Conservation (phyloP, 2,888 invertebrate genomes). For the Troilus luridus region DNA sequence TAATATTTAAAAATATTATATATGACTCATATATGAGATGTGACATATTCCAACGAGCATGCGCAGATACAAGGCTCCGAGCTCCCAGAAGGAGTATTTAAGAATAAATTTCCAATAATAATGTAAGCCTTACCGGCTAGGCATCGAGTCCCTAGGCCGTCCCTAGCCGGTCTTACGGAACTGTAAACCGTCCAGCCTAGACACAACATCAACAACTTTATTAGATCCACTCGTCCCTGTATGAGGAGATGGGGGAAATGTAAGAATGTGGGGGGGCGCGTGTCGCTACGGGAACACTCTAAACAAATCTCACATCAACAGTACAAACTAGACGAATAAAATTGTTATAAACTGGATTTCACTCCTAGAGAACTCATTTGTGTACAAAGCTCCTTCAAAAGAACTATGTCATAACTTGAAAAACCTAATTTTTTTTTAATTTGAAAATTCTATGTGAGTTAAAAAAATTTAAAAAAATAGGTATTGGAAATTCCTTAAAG, state of each 20-base stretch:
- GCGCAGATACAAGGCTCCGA: not conserved
- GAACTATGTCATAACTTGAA: no score
- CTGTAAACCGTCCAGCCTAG: conserved; percentile 65
- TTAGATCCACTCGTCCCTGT: conserved; percentile 43
- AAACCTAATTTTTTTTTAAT: no score
- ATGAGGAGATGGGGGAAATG: not conserved
- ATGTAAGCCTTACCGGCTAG: conserved; percentile 62
- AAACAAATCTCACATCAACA: no score
- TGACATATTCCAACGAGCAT: not conserved
- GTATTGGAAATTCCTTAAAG: no score
- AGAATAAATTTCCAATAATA: conserved; percentile 14
- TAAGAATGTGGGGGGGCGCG: not conserved
- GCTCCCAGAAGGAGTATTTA: conserved; percentile 20
- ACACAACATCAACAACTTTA: conserved; percentile 40
- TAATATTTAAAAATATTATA: not conserved
- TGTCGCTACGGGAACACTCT: conserved; percentile 18
- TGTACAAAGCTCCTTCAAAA: no score
- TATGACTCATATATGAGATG: not conserved
- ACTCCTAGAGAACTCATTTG: no score
- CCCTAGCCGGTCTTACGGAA: conserved; percentile 63
- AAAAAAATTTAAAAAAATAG: no score
- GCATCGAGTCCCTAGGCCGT: conserved; percentile 58
- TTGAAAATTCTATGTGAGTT: no score
- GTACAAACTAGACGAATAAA: no score
- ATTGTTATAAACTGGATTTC: no score